phyloP scores from a whole-genome alignment of 2,113 vertebrate species.

The Mormoops blainvillei region DNA sequence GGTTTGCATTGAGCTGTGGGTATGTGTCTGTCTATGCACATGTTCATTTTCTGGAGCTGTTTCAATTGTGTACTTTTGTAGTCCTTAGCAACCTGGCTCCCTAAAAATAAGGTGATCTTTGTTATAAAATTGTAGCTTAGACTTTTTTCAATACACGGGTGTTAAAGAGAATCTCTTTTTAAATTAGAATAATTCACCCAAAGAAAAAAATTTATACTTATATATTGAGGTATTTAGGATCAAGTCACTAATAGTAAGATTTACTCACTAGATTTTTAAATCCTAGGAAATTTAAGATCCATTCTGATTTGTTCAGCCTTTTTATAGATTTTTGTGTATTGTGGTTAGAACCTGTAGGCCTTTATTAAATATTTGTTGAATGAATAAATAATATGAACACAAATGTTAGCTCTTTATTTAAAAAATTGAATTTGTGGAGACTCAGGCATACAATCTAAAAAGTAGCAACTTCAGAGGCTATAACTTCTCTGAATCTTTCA shows the following conservation, averaged over 20 bases:
- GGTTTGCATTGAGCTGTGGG: not conserved
- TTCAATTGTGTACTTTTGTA: not conserved
- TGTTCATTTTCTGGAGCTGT: not conserved
- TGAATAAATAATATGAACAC: not conserved
- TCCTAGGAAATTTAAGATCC: not conserved
- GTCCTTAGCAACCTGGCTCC: not conserved
- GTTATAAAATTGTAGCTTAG: not conserved
- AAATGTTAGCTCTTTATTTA: not conserved
- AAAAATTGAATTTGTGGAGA: not conserved
- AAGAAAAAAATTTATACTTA: not conserved
- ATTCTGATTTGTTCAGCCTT: not conserved
- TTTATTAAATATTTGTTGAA: constrained; percentile 9
- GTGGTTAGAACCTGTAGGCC: not conserved
- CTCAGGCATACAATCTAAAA: not conserved
- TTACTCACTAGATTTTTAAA: not conserved
- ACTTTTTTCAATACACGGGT: not conserved
- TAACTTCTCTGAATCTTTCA: not conserved
- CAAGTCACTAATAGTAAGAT: not conserved
- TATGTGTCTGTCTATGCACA: not conserved
- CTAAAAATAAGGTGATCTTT: not conserved
- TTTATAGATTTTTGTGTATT: not conserved
- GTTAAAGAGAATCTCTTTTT: not conserved
- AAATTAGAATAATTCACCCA: not conserved
- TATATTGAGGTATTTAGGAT: not conserved
- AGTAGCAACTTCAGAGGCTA: not conserved